Evolutionary conservation across 2,888 invertebrate species (phyloP).

Genomic region (Sarcophaga rosellei): DNA sequence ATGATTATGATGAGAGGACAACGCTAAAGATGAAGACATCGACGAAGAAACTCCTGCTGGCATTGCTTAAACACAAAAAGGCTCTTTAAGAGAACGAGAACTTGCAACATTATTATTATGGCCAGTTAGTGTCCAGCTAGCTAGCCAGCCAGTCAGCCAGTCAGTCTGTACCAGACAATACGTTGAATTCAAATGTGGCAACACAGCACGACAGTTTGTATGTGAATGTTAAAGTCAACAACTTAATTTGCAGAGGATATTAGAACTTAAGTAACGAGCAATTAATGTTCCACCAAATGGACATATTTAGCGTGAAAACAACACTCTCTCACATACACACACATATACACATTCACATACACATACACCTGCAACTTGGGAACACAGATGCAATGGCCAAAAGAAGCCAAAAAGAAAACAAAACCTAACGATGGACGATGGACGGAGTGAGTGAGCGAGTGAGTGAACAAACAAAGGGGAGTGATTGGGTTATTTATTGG

Average conservation of each 20-base stretch:
- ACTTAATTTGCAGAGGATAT: constrained; percentile 81
- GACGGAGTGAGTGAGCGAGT: too few relatives aligned
- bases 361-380: background rate
- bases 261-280: constrained; percentile 82
- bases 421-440: background rate
- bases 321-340: constrained; percentile 12
- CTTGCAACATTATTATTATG: constrained; percentile 8
- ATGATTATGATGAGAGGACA: constrained; percentile 28
- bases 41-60: constrained; percentile 59
- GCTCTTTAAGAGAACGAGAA: constrained; percentile 35
- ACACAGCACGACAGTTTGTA: constrained; percentile 78
- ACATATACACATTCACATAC: constrained; percentile 32
- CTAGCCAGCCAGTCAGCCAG: background rate
- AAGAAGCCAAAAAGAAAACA: background rate
- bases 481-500: constrained; percentile 80
- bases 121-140: background rate
- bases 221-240: constrained; percentile 77
- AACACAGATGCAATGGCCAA: background rate
- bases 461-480: constrained; percentile 66
- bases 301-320: constrained; percentile 71
- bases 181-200: constrained; percentile 67
- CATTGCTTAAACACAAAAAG: constrained; percentile 54
- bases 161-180: background rate
- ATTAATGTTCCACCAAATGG: constrained; percentile 80
- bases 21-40: constrained; percentile 26